Base-by-base conservation (phyloP, 2,797 vertebrate genomes). In the Thalassophryne amazonica region DNA sequence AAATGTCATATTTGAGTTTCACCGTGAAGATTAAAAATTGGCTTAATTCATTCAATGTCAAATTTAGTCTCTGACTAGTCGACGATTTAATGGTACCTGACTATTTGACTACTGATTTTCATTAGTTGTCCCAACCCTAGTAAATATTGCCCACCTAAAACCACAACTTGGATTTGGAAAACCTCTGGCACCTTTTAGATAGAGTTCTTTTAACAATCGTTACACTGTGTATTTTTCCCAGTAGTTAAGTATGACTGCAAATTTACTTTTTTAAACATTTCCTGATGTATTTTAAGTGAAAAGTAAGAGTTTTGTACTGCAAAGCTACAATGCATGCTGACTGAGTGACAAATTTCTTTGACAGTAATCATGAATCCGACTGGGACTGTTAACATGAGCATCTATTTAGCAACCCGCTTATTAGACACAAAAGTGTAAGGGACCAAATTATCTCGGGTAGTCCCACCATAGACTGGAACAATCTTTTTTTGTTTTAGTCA, bases 351-450 rank as follows among this genome's bases (percentile, higher is more conserved):
- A 62, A 60, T 60, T 64, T 60, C 39, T 58, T 21, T 60, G 31
- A 62, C 53, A 57, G 67, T 43, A 53, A 59, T 49, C 41, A 67
- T 48, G 61, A 42, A 73, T 73, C 54, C 61, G 61, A 52, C 71
- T 72, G 72, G 54, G 78, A 62, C 42, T 32, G 50, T 86, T 85
- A 78, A 80, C 77, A 62, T 76, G 60, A 75, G 52, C 59, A 73
- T 68, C 46, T 74, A 63, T 84, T 74, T 79, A 86, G 83, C 78
- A 76, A 87, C 73, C 84, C 86, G 83, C 73, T 90, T 84, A 91
- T 93, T 91, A 93, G 91, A 91, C 91, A 92, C 78, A 83, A 88
- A 83, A 78, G 81, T 89, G 81, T 88, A 90, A 60, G 80, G 87
- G 87, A 92, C 89, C 89, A 90, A 91, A 90, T 79, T 78, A 28